phyloP scores from a whole-genome alignment of 2,113 vertebrate genomes.

The Pristiophorus japonicus region DNA sequence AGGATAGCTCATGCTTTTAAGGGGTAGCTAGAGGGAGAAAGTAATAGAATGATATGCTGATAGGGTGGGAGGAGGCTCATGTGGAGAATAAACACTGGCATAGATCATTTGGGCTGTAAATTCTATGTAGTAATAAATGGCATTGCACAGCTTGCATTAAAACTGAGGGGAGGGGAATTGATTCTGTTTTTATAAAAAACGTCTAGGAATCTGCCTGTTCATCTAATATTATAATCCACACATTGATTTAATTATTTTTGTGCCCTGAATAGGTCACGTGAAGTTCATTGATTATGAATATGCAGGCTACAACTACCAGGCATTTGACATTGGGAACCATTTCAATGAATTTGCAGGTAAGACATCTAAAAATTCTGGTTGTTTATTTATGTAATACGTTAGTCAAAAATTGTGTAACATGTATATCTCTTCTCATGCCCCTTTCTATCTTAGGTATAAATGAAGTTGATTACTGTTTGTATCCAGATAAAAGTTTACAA shows the following conservation, averaged over 20 bases:
- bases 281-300: slow-evolving; percentile 99
- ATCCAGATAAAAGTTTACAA: slow-evolving; percentile 77
- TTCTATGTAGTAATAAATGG: not conserved
- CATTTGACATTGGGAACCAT: slow-evolving; percentile 97
- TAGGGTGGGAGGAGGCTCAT: not conserved
- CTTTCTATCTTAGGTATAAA: slow-evolving; percentile 69
- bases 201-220: not conserved
- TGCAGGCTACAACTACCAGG: slow-evolving; percentile 96
- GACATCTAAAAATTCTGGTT: not conserved
- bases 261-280: slow-evolving; percentile 74
- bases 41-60: not conserved
- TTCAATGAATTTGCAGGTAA: slow-evolving; percentile 99
- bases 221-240: not conserved
- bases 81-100: not conserved
- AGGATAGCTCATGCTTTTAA: not conserved
- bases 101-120: not conserved
- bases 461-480: slow-evolving; percentile 90
- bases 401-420: not conserved
- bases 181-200: not conserved
- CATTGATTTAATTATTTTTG: slow-evolving; percentile 53
- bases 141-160: not conserved
- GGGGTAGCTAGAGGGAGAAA: not conserved
- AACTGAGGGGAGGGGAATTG: too few relatives aligned
- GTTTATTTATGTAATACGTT: not conserved
- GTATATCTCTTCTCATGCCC: not conserved